Conservation (phyloP, 2,888 invertebrate species). For the Eulithis testata region DNA sequence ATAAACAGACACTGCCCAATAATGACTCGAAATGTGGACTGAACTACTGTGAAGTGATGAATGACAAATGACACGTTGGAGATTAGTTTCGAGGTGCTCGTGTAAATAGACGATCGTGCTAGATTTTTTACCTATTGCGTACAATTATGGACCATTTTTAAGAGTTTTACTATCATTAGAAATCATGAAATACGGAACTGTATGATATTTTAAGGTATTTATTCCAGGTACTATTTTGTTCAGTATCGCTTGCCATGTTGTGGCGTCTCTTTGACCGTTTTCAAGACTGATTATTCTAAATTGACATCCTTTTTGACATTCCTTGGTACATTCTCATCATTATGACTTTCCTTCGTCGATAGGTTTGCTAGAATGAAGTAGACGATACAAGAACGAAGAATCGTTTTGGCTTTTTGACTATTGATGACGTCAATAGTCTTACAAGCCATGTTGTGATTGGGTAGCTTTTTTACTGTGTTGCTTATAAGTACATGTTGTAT, state of each 20-base stretch:
- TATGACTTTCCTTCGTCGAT: constrained; percentile 48
- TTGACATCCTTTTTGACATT: constrained; percentile 74
- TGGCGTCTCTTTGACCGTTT: constrained; percentile 67
- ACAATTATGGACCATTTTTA: constrained; percentile 79
- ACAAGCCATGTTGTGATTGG: constrained; percentile 62
- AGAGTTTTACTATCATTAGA: constrained; percentile 55
- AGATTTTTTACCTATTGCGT: constrained; percentile 82
- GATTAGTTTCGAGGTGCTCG: constrained; percentile 69
- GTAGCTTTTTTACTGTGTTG: constrained; percentile 39
- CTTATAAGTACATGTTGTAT: constrained; percentile 36
- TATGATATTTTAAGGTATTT: constrained; percentile 76
- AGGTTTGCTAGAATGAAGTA: constrained; percentile 60
- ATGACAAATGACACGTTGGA: constrained; percentile 41
- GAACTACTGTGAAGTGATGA: constrained; percentile 52
- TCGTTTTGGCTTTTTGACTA: constrained; percentile 68
- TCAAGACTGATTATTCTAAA: constrained; percentile 84
- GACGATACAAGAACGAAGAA: constrained; percentile 62
- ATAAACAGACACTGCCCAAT: constrained; percentile 36
- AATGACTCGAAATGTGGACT: constrained; percentile 28
- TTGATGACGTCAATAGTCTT: constrained; percentile 76
- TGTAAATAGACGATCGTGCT: constrained; percentile 80
- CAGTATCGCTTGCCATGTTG: constrained; percentile 47
- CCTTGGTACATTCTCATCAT: constrained; percentile 58
- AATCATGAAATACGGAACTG: constrained; percentile 46
- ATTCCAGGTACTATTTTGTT: constrained; percentile 61